Base-by-base conservation (phyloP, 2,113 vertebrate genomes). In the Silurus glanis region DNA sequence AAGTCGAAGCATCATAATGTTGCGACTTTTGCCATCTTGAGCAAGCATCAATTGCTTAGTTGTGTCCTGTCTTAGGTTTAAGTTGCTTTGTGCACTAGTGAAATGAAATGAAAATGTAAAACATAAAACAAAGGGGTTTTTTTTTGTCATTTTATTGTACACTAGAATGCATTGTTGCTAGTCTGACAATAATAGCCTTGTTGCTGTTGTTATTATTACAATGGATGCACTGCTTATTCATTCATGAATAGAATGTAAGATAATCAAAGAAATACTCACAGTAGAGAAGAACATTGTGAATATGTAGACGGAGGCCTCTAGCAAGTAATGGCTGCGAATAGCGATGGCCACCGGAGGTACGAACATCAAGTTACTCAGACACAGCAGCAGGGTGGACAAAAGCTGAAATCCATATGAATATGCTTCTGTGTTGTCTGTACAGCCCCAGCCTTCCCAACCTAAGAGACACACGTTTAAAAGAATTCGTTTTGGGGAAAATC, bases 281-380 rank as follows among this genome's bases (percentile, higher is more conserved):
- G 98, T 99, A 84, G 98, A 99, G 93, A 99, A 99, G 94, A 99
- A 99, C 98, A 99, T 99, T 89, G 98, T 99, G 93, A 99, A 99
- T 89, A 97, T 96, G 91, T 99, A 99, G 91, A 99, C 96, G 0
- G 97, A 96, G 2, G 98, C 98, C 92, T 99, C 98, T 83, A 99
- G 94, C 81, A 99, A 95, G 79, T 97, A 99, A 87, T 96, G 95
- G 91, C 97, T 97, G 71, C 97, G 96, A 80, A 99, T 92, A 14
- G 98, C 98, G 5, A 99, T 96, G 93, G 96, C 96, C 91, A 99
- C 97, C 0, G 98, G 98, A 0, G 98, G 98, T 78, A 99, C 94
- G 1, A 99, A 99, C 98, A 99, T 99, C 90, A 99, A 95, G 89
- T 99, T 99, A 91, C 98, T 99, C 92, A 99, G 96, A 87, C 98